Base-by-base conservation (phyloP, 2,113 vertebrate genomes). In the Manacus vitellinus region DNA sequence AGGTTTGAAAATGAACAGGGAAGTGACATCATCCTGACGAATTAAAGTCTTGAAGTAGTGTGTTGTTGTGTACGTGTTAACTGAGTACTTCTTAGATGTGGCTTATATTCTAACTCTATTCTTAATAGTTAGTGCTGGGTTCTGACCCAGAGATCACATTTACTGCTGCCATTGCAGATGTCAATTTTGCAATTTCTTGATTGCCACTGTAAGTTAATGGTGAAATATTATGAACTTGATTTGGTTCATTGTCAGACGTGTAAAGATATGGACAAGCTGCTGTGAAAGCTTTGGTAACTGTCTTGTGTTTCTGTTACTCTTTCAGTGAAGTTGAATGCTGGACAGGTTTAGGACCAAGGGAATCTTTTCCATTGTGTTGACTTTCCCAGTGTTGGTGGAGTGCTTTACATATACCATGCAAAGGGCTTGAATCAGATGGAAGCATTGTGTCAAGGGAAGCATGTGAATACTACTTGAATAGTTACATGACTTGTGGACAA, bases 361-460 rank as follows among this genome's bases (percentile, higher is more conserved):
- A 71, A 25, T 67, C 28, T 47, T 66, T 91, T 58, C 63, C 37
- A 18, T 92, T 59, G 14, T 0, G 0, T 47, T 92, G 83, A 58
- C 51, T 86, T 84, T 58, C 31, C 25, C 8, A 4, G 4, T 55
- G 52, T 67, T 90, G 65, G 25, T 43, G 78, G 37, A 11, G 8
- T 62, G 13, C 47, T 84, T 27, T 61, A 8, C 9, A 6, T 73
- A 59, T 54, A 39, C 27, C 35, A 23, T 51, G n/a, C 25, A 3
- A 27, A 39, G 21, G 27, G 35, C n/a, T 78, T 93, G 63, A 75
- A 52, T 75, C 27, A 31, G 47, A 72, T 78, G 33, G 31, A 91
- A 95, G 66, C 87, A 92, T 91, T 80, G 41, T 94, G 91, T 94
- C 84, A 95, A 87, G 18, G 66, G 70, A 77, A 91, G 85, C 46